phyloP scores from a whole-genome alignment of 2,113 vertebrate genomes.

The Clinocottus analis region DNA sequence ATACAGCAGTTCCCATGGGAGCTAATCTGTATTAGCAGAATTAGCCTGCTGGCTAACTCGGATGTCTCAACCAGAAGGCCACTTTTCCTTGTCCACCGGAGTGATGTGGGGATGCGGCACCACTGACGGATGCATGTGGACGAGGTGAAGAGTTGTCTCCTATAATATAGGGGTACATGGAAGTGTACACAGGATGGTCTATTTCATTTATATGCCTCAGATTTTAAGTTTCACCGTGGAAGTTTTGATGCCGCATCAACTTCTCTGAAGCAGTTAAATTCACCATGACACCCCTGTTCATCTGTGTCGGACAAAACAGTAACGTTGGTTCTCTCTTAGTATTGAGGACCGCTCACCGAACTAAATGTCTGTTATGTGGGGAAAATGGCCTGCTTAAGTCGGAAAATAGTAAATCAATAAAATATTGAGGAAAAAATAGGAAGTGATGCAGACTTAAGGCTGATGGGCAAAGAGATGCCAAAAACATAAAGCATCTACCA shows the following conservation, averaged over 20 bases:
- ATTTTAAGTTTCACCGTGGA: background rate
- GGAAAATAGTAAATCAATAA: constrained; percentile 33
- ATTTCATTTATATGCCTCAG: background rate
- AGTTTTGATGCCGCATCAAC: background rate
- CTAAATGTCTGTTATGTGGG: background rate
- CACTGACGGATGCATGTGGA: constrained; percentile 20
- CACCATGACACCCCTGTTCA: background rate
- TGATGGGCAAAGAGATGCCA: constrained; percentile 26
- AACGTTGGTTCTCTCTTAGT: background rate
- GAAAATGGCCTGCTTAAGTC: constrained; percentile 6
- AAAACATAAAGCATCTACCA: background rate
- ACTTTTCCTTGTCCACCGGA: constrained; percentile 18
- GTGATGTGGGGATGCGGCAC: constrained; percentile 29
- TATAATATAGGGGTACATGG: background rate
- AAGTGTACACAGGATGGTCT: background rate
- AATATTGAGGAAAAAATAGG: constrained; percentile 4
- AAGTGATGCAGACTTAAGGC: constrained; percentile 20
- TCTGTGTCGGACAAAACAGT: background rate
- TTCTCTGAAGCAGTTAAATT: background rate
- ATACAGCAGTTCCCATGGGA: constrained; percentile 80
- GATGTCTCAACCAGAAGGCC: constrained; percentile 72
- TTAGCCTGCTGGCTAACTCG: constrained; percentile 83
- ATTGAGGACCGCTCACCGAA: background rate
- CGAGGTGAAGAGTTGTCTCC: background rate
- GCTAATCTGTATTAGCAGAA: constrained; percentile 88